These are phyloP conservation scores for Stictonetta naevosa DNA, from an alignment of 2,113 vertebrate species.

Conservation along the genomic window DNA sequence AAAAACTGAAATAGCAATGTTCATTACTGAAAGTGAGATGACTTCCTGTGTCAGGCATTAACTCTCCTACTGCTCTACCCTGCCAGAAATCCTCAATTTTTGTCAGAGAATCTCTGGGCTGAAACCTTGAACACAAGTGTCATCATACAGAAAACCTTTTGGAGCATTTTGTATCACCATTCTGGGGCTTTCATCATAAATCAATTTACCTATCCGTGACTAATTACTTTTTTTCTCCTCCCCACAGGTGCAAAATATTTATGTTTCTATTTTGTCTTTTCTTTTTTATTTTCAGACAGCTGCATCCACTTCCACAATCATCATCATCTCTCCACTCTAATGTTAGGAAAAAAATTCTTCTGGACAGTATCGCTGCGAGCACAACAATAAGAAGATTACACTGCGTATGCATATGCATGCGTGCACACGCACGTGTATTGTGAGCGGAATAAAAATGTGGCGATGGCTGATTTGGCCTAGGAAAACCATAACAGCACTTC, in stretches of 20 bases:
- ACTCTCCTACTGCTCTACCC: neutral
- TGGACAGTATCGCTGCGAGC: neutral
- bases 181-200: conserved; percentile 22
- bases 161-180: neutral
- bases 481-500: conserved; percentile 50
- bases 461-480: conserved; percentile 24
- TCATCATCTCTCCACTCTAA: neutral
- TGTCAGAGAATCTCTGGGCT: neutral
- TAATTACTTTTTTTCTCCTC: neutral
- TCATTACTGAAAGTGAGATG: neutral
- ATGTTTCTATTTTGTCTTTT: neutral
- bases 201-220: neutral
- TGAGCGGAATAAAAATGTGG: conserved; percentile 12
- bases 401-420: neutral
- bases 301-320: conserved; percentile 28
- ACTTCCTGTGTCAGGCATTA: neutral
- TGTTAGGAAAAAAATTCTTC: neutral
- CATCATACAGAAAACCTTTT: neutral
- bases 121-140: neutral
- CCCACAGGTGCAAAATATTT: neutral
- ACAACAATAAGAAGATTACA: conserved; percentile 13
- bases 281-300: neutral
- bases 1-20: conserved; percentile 1
- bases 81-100: neutral
- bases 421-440: neutral